Conservation (phyloP, 2,113 vertebrate species). For the Proteles cristata region DNA sequence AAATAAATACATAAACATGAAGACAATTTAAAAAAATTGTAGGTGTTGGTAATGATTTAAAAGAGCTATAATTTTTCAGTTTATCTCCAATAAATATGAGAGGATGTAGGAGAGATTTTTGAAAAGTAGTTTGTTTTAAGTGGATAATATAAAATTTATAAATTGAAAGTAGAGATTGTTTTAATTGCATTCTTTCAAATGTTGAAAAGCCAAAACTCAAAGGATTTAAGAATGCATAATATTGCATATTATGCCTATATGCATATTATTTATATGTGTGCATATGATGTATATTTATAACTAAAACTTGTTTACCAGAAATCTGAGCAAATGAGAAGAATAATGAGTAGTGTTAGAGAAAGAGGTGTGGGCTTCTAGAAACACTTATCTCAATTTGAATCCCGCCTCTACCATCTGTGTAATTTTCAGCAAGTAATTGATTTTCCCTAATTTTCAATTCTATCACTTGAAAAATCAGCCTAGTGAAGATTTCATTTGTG, state of each 20-base stretch:
- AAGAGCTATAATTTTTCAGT: background rate
- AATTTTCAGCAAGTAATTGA: background rate
- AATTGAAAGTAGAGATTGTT: background rate
- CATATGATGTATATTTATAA: background rate
- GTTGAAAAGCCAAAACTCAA: background rate
- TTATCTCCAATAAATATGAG: background rate
- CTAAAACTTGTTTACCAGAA: background rate
- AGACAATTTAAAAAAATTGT: background rate
- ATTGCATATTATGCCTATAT: background rate
- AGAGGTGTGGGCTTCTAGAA: background rate
- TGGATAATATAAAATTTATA: background rate
- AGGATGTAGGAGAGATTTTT: background rate
- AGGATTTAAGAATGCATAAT: background rate
- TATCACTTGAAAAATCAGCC: background rate
- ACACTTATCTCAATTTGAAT: background rate
- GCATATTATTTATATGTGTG: background rate
- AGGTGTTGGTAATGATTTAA: background rate
- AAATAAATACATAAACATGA: no score
- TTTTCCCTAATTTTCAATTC: slow-evolving; percentile 16
- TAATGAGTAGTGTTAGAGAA: background rate
- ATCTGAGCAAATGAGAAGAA: background rate
- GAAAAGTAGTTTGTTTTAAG: background rate
- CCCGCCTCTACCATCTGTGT: background rate
- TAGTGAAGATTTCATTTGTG: background rate
- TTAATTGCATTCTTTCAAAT: background rate